Conservation (phyloP, 2,113 vertebrate species). For the Bombycilla garrulus region DNA sequence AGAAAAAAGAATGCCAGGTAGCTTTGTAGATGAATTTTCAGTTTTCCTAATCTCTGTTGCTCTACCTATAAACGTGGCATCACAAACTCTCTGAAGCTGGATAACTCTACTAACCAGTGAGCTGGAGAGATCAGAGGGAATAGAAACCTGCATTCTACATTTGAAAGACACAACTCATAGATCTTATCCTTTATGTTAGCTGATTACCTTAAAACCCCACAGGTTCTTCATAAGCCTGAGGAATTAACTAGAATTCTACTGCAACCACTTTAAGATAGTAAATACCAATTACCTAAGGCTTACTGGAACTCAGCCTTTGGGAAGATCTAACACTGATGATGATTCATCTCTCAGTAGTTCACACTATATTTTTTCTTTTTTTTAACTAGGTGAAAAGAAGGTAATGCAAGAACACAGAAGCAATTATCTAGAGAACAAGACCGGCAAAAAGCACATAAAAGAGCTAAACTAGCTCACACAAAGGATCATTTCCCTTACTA, state of each 20-base stretch:
- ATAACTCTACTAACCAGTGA: background rate
- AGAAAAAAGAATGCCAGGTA: background rate
- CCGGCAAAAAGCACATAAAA: background rate
- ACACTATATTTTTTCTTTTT: background rate
- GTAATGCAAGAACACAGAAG: background rate
- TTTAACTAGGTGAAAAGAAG: background rate
- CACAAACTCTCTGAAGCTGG: background rate
- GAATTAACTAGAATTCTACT: background rate
- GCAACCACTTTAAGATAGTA: background rate
- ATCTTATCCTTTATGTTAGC: background rate
- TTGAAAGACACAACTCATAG: background rate
- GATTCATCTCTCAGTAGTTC: background rate
- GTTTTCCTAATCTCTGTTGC: background rate
- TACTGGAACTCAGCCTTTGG: background rate
- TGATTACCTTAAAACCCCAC: background rate
- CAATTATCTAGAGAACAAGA: background rate
- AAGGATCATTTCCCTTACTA: background rate
- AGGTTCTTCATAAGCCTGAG: background rate
- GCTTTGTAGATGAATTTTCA: background rate
- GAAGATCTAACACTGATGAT: background rate
- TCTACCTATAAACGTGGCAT: accelerated
- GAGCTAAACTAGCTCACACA: background rate
- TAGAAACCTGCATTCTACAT: background rate
- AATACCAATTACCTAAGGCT: background rate
- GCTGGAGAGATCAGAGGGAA: background rate